Evolutionary conservation across 2,888 invertebrate species (phyloP).

Genomic region (Zeuzera pyrina): DNA sequence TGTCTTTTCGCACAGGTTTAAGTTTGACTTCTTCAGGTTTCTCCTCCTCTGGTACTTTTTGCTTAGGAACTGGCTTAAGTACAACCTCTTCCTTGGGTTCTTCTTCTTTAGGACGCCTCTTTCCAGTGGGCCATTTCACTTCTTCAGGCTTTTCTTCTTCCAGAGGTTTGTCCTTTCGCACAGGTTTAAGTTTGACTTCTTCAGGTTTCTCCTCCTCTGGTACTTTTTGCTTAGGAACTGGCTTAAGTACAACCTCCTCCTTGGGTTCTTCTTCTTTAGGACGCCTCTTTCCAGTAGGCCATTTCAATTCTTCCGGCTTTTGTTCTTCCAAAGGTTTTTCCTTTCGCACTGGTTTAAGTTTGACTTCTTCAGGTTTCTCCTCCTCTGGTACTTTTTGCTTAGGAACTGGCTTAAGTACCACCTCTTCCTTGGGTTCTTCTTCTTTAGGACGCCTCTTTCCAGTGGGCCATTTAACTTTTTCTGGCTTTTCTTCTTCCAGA

Average conservation of each 20-base stretch:
- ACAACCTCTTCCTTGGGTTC: conserved; percentile 32
- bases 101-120: conserved; percentile 25
- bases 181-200: conserved; percentile 27
- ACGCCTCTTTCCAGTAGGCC: conserved; percentile 33
- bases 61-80: conserved; percentile 39
- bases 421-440: conserved; percentile 29
- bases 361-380: conserved; percentile 16
- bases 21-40: conserved; percentile 18
- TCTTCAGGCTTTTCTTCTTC: conserved; percentile 22
- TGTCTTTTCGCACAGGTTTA: conserved; percentile 29
- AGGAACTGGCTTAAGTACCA: conserved; percentile 40
- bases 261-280: conserved; percentile 43
- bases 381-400: conserved; percentile 45
- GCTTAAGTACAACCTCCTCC: conserved; percentile 65
- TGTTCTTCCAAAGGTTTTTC: conserved; percentile 20
- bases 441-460: conserved; percentile 26
- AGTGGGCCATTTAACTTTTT: conserved; percentile 30
- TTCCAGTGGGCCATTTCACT: conserved; percentile 23
- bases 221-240: conserved; percentile 30
- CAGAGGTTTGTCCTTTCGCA: conserved; percentile 30
- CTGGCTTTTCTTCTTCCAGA: conserved; percentile 34
- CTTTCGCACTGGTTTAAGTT: conserved; percentile 17
- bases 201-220: conserved; percentile 13
- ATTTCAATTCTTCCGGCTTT: conserved; percentile 27
- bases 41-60: conserved; percentile 31